phyloP scores from a whole-genome alignment of 92 coral and sea anemone genomes.

The Phenganax marumi region DNA sequence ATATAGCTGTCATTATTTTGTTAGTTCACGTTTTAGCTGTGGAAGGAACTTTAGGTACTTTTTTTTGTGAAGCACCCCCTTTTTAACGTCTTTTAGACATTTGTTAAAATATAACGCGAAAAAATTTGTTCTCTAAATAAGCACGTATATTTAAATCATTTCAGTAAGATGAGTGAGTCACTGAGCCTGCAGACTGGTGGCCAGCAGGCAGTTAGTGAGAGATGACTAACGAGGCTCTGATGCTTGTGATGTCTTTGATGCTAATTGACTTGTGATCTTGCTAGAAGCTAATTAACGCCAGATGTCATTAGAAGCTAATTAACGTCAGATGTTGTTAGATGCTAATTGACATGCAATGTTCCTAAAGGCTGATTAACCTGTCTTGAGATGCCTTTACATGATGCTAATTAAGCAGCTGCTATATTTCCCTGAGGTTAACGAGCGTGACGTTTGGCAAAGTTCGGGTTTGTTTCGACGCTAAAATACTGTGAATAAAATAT shows the following conservation, averaged over 20 bases:
- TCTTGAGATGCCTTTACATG: slow-evolving; percentile 3
- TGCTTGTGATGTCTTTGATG: slow-evolving; percentile 22
- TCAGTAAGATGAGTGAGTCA: slow-evolving; percentile 41
- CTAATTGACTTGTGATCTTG: no score
- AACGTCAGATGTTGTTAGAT: no score
- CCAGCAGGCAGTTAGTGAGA: slow-evolving; percentile 32
- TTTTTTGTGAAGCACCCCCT: background rate
- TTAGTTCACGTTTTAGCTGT: background rate
- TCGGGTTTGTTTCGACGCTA: background rate
- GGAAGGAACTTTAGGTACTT: background rate
- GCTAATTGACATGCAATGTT: no score
- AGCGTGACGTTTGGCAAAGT: background rate
- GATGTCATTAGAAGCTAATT: no score
- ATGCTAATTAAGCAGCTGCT: background rate
- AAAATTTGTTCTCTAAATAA: background rate
- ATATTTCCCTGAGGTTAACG: background rate
- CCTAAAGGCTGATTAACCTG: background rate
- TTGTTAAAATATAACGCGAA: background rate
- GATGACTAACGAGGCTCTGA: slow-evolving; percentile 24
- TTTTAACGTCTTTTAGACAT: background rate
- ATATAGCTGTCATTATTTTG: background rate
- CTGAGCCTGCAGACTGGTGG: slow-evolving; percentile 32
- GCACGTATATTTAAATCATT: slow-evolving; percentile 35
- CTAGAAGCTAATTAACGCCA: no score
- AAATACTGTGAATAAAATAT: background rate